Percentiles rank a stretch among this genome's conserved stretches.
Conservation (phyloP, 1,140 invertebrate species). For the Drepana arcuata region DNA sequence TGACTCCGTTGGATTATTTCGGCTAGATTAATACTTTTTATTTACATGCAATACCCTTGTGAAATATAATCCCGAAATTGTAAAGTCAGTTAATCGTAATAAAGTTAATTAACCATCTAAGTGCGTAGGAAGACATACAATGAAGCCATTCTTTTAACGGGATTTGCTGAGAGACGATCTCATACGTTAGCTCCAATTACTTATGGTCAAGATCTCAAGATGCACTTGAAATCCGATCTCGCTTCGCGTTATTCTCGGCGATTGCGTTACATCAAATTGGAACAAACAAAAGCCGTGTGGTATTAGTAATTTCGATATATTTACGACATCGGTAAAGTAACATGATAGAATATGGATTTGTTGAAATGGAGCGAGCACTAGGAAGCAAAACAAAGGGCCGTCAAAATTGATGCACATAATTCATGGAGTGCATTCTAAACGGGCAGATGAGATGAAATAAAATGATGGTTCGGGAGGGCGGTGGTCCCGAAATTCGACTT, state of each 20-base stretch:
- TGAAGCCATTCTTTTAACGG: slow-evolving; percentile 36
- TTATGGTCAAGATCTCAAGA: slow-evolving; percentile 32
- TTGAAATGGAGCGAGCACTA: slow-evolving; percentile 24
- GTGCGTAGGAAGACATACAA: slow-evolving; percentile 31
- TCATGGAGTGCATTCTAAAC: slow-evolving; percentile 24
- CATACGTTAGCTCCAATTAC: slow-evolving; percentile 31
- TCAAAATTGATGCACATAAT: slow-evolving; percentile 50
- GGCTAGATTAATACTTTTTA: too few species aligned
- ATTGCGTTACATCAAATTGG: slow-evolving; percentile 16
- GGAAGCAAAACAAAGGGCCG: slow-evolving; percentile 32
- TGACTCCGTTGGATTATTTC: neutral
- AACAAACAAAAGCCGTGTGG: too few species aligned
- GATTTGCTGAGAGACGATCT: slow-evolving; percentile 21
- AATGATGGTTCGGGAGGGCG: slow-evolving; percentile 16
- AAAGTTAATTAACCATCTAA: slow-evolving; percentile 34
- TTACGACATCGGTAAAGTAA: too few species aligned
- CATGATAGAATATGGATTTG: slow-evolving; percentile 31
- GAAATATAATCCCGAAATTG: slow-evolving; percentile 3
- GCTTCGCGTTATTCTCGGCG: too few species aligned
- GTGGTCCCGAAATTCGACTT: slow-evolving; percentile 27
- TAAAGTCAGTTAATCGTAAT: slow-evolving; percentile 23
- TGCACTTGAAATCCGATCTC: slow-evolving; percentile 41
- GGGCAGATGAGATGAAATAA: slow-evolving; percentile 18
- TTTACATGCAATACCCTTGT: slow-evolving; percentile 6
- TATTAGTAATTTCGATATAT: too few species aligned